A percentile compares a stretch with the other conserved stretches of the same genome.
Conservation (phyloP, 37 sponge, comb jelly and placozoan genomes). For the Oopsacas minuta region DNA sequence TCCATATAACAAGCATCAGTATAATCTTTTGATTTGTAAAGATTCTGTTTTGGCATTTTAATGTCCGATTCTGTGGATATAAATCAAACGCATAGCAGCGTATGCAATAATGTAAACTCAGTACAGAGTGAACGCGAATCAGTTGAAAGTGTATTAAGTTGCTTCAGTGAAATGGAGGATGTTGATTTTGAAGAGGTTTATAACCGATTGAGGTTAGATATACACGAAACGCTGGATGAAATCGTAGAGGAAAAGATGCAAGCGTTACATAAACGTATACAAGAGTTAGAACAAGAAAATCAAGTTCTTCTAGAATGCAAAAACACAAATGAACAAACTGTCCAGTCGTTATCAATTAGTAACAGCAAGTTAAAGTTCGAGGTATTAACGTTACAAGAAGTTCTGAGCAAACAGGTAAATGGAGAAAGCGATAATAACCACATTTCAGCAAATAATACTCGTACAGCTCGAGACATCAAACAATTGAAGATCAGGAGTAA, state of each 20-base stretch:
- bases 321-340: not conserved
- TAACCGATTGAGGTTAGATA: not conserved
- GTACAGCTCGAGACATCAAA: not conserved
- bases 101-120: not conserved
- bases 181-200: not conserved
- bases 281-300: not conserved
- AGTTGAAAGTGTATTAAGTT: not conserved
- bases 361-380: not conserved
- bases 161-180: not conserved
- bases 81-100: not conserved
- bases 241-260: conserved; percentile 17
- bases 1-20: conserved; percentile 15
- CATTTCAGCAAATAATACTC: not conserved
- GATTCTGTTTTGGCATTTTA: not conserved
- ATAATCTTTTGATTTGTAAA: not conserved
- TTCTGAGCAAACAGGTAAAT: not conserved
- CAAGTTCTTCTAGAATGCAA: not conserved
- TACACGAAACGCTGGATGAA: not conserved
- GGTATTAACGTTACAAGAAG: not conserved
- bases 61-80: not conserved
- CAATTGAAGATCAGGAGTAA: not conserved
- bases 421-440: not conserved
- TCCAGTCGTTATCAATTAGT: not conserved
- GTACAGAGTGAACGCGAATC: not conserved
- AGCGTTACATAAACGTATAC: not conserved